These are phyloP conservation scores for Diplosoma virens DNA, from an alignment of 23 tunicate species.

Conservation along the genomic window DNA sequence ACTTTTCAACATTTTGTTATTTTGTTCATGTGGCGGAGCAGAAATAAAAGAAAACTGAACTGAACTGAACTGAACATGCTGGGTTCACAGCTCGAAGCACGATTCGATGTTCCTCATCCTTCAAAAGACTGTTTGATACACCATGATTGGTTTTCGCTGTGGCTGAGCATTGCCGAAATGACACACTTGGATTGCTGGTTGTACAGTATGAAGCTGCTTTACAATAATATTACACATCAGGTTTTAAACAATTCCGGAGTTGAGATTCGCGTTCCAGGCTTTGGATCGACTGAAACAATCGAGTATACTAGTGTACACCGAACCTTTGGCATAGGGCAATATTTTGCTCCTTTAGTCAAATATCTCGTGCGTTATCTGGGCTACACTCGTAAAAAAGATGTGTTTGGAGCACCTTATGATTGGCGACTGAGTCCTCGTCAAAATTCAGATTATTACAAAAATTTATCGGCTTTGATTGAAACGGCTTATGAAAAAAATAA, in stretches of 20 bases:
- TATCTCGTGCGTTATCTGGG: slow-evolving; percentile 41
- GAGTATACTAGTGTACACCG: slow-evolving; percentile 76
- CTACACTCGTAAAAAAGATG: slow-evolving; percentile 45
- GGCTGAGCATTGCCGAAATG: too few relatives aligned
- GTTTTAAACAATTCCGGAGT: slow-evolving; percentile 63
- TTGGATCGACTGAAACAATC: slow-evolving; percentile 69
- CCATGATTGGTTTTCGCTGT: slow-evolving; percentile 72
- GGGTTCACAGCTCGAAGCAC: slow-evolving; percentile 66
- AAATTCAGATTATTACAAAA: slow-evolving; percentile 36
- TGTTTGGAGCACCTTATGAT: slow-evolving; percentile 89
- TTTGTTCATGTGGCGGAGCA: too few relatives aligned
- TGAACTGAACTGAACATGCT: slow-evolving; percentile 66
- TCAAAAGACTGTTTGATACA: slow-evolving; percentile 26
- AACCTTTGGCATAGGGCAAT: slow-evolving; percentile 58
- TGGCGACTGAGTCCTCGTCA: slow-evolving; percentile 74
- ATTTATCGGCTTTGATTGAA: slow-evolving; percentile 58
- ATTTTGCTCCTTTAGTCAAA: slow-evolving; percentile 64
- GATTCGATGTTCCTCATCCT: slow-evolving; percentile 38
- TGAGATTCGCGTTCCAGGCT: slow-evolving; percentile 38
- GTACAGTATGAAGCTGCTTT: slow-evolving; percentile 53
- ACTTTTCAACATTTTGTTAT: too few relatives aligned
- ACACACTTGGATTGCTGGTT: slow-evolving; percentile 87
- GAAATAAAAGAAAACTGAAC: slow-evolving; percentile 6
- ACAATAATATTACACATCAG: slow-evolving; percentile 27
- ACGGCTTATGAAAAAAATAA: slow-evolving; percentile 52